Base-by-base conservation (phyloP, 1,140 invertebrate genomes). In the Drosophila funebris region DNA sequence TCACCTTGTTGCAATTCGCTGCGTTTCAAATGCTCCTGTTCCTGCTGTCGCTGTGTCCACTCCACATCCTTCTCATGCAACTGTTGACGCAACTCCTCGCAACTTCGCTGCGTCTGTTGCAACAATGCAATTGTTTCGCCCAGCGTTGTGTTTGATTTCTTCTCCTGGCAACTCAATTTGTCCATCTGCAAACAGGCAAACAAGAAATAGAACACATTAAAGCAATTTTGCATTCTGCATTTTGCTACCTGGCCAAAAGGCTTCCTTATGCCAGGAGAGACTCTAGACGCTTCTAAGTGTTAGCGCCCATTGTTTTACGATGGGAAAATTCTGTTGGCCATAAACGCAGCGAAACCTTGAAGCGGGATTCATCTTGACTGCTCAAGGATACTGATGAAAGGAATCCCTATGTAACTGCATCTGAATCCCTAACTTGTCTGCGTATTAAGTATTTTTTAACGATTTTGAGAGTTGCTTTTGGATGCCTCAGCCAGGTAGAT, bases 141-240 rank as follows among this genome's bases (percentile, higher is more conserved):
- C 88, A 94, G 92, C 14, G 93, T 92, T 54, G 93, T 91, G 58
- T 92, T 93, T 22, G 93, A 90, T 1, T 92, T 66, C 92, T 91
- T 89, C 93, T 94, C 43, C 94, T 83, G 50, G 84, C 90, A 9
- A 93, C 93, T 22, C 93, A 93, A 94, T 1, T 94, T 94, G 70
- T 95, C 94, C 70, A 95, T 92, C 95, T 95, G 87, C 53, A 92
- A 92, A n/a, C n/a, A n/a, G 24, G 90, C 46, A n/a, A n/a, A n/a
- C n/a, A n/a, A n/a, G 75, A 78, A 46, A 66, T 3, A 13, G 50
- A 22, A 27, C 8, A 20, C 9, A 24, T 48, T 24, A 27, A 22
- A 48, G 5, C 18, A 4, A 16, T 27, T 33, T n/a, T 7, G 5
- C 18, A 4, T 9, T 27, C 24, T n/a, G 7, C 13, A 36, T 41